phyloP scores from a whole-genome alignment of 2,797 vertebrate species.

The Melanotaenia trifasciata region DNA sequence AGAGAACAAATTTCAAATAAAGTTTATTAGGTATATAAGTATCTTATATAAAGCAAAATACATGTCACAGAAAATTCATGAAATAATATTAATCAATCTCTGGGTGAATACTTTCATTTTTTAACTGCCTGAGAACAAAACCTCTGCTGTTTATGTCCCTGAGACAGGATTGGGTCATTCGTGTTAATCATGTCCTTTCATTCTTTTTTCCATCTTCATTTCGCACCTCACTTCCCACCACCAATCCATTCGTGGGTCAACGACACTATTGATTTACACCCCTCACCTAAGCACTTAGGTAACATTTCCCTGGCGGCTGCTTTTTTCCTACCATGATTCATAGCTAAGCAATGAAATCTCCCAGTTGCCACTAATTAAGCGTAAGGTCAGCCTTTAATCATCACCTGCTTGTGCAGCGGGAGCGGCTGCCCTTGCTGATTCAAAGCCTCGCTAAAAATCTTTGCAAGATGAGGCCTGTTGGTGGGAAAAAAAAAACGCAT shows the following conservation, averaged over 20 bases:
- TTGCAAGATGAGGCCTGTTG: slow-evolving; percentile 25
- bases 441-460: slow-evolving; percentile 32
- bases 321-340: slow-evolving; percentile 76
- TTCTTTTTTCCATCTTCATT: slow-evolving; percentile 64
- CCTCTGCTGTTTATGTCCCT: slow-evolving; percentile 32
- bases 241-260: slow-evolving; percentile 74
- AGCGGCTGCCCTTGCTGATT: slow-evolving; percentile 55
- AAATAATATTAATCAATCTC: slow-evolving; percentile 14
- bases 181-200: slow-evolving; percentile 73
- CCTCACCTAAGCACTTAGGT: slow-evolving; percentile 80
- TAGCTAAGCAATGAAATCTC: slow-evolving; percentile 72
- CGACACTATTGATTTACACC: slow-evolving; percentile 79
- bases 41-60: neutral
- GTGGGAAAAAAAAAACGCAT: neutral
- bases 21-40: neutral
- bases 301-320: slow-evolving; percentile 74
- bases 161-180: slow-evolving; percentile 44
- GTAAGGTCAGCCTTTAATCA: slow-evolving; percentile 83
- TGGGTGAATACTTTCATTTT: neutral
- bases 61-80: neutral
- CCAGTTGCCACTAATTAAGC: slow-evolving; percentile 80
- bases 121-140: neutral
- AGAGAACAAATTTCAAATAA: neutral
- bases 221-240: slow-evolving; percentile 58
- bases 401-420: slow-evolving; percentile 70